These are phyloP conservation scores for Gymnothorax javanicus DNA, from an alignment of 2,797 vertebrate genomes.

Conservation along the genomic window DNA sequence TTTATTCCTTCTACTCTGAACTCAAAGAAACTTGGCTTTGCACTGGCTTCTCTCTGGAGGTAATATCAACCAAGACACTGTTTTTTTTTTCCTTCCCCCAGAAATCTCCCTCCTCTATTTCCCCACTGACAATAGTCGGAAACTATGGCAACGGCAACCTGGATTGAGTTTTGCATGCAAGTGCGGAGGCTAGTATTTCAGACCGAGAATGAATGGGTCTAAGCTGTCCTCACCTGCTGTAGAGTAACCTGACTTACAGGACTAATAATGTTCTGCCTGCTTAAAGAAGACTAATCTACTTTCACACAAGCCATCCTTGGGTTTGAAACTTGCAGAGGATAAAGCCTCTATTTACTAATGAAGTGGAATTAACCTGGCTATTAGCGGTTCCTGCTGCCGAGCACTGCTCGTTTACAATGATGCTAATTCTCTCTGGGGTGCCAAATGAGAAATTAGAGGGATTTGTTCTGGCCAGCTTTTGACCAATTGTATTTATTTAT, in stretches of 20 bases:
- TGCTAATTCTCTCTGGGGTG: neutral
- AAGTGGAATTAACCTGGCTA: conserved; percentile 69
- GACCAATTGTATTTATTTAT: neutral
- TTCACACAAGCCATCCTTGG: conserved; percentile 59
- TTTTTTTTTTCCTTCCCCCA: conserved; percentile 4
- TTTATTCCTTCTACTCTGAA: neutral
- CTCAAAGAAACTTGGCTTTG: neutral
- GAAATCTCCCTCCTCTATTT: neutral
- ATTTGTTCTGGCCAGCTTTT: neutral
- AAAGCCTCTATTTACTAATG: conserved; percentile 61
- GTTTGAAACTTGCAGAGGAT: conserved; percentile 55
- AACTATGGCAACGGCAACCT: conserved; percentile 43
- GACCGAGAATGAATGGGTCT: conserved; percentile 58
- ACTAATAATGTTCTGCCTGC: conserved; percentile 63
- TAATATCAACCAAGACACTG: conserved; percentile 38
- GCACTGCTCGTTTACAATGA: conserved; percentile 54
- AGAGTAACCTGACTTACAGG: conserved; percentile 58
- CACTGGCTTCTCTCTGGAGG: neutral
- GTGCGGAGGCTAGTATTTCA: conserved; percentile 48
- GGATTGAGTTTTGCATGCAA: conserved; percentile 39
- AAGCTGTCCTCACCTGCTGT: conserved; percentile 57
- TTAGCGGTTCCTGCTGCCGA: conserved; percentile 58
- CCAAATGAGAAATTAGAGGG: neutral
- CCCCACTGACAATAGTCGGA: conserved; percentile 28
- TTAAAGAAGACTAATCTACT: conserved; percentile 67